These are phyloP conservation scores for Oligia latruncula DNA, from an alignment of 2,888 invertebrate species.

Conservation along the genomic window DNA sequence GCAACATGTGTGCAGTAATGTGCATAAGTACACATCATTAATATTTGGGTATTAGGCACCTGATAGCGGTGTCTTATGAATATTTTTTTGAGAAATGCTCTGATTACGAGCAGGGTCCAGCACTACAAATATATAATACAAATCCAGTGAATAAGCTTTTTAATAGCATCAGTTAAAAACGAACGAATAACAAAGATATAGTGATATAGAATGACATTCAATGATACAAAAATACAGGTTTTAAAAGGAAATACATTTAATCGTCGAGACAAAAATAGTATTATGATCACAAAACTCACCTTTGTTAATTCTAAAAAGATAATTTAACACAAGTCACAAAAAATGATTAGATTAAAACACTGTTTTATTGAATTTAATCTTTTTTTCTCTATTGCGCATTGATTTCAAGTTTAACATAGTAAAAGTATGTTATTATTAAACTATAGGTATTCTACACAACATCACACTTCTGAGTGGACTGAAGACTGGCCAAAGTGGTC, in stretches of 20 bases:
- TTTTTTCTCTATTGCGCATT: neutral
- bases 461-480: neutral
- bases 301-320: neutral
- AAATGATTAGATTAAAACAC: neutral
- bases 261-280: neutral
- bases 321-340: neutral
- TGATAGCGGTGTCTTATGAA: neutral
- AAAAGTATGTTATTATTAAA: neutral
- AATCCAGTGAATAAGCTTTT: neutral
- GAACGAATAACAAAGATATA: neutral
- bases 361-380: neutral
- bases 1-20: neutral
- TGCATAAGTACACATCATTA: neutral
- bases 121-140: neutral
- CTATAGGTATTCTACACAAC: neutral
- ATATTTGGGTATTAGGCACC: neutral
- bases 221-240: constrained; percentile 1
- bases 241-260: neutral
- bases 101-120: neutral
- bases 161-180: neutral
- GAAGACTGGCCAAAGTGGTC: neutral
- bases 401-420: neutral
- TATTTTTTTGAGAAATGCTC: neutral
- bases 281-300: neutral
- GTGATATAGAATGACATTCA: neutral